Evolutionary conservation across 2,113 vertebrate genomes (phyloP).

Genomic region (Gulo gulo): DNA sequence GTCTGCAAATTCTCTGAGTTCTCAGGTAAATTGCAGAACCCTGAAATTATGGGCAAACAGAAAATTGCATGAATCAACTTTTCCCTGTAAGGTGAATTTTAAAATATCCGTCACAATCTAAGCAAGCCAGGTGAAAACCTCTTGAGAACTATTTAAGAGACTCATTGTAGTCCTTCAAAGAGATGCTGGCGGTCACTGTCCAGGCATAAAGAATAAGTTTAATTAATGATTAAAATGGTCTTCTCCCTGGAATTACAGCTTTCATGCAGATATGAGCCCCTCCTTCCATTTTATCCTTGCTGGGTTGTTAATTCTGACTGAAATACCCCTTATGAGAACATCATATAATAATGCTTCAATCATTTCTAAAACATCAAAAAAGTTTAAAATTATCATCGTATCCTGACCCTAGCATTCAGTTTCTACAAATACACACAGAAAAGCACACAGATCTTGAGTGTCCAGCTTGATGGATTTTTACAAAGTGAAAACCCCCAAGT

Average conservation of each 20-base stretch:
- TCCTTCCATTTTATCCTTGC: background rate
- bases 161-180: background rate
- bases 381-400: background rate
- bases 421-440: background rate
- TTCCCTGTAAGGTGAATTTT: conserved; percentile 9
- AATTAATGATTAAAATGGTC: background rate
- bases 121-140: conserved; percentile 27
- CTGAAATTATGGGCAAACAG: conserved; percentile 50
- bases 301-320: background rate
- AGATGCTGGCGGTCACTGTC: background rate
- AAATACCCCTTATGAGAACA: background rate
- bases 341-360: background rate
- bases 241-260: background rate
- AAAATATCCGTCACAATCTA: conserved; percentile 24
- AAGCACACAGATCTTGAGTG: background rate
- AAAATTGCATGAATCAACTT: conserved; percentile 48
- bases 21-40: conserved; percentile 62
- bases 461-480: background rate
- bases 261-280: background rate
- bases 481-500: background rate
- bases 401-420: background rate
- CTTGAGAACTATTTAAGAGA: background rate
- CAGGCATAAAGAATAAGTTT: background rate
- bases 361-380: background rate
- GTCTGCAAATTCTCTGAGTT: conserved; percentile 53